Conservation (phyloP, 2,797 vertebrate species). For the Florisuga fusca region DNA sequence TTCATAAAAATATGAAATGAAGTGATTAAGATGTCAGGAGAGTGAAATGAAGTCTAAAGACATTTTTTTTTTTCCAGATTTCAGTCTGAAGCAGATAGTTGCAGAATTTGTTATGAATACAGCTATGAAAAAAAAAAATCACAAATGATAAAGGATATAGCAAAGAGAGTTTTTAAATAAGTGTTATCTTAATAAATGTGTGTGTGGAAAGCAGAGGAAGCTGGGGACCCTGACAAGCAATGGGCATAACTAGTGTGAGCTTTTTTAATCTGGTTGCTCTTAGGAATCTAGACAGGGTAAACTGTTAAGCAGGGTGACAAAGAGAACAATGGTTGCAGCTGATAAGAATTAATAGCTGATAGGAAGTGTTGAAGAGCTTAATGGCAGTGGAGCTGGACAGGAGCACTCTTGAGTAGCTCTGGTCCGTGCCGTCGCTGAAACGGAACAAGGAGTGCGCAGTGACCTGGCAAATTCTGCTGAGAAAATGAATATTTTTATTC, state of each 20-base stretch:
- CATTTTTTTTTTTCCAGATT: not conserved
- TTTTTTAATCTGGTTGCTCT: not conserved
- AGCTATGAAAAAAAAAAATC: not conserved
- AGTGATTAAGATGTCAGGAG: not conserved
- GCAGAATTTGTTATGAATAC: not conserved
- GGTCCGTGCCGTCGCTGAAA: not conserved
- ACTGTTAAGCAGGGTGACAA: not conserved
- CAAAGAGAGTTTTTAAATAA: not conserved
- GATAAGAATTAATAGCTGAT: not conserved
- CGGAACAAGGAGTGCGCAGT: not conserved
- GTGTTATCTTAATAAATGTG: not conserved
- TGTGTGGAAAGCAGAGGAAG: not conserved
- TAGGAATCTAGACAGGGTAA: not conserved
- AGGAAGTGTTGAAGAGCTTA: not conserved
- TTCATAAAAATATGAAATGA: not conserved
- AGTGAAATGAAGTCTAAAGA: not conserved
- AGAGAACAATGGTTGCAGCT: not conserved
- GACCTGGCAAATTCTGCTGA: conserved; percentile 33
- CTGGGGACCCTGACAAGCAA: not conserved
- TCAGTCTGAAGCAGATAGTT: not conserved
- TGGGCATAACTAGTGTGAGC: not conserved
- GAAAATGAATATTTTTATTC: not conserved
- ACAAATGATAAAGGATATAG: not conserved
- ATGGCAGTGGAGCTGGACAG: not conserved
- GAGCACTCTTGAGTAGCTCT: not conserved